A percentile compares a stretch with the other conserved stretches of the same genome.
Conservation (phyloP, 2,113 vertebrate species). For the Chelonoidis abingdonii region DNA sequence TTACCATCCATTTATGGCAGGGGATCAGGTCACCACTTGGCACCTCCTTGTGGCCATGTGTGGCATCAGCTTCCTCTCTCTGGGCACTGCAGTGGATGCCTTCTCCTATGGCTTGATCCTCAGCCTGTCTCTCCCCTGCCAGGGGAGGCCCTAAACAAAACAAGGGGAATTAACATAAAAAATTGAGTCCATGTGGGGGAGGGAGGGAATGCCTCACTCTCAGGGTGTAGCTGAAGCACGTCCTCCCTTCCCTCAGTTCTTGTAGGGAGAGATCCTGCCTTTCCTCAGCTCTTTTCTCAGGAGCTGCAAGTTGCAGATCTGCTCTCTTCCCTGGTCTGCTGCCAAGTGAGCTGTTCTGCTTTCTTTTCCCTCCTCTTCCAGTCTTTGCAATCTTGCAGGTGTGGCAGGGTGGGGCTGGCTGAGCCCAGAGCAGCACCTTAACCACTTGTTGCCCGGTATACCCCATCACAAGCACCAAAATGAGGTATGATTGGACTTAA, state of each 20-base stretch:
- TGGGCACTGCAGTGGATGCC: background rate
- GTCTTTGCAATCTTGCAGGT: background rate
- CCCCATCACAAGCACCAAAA: background rate
- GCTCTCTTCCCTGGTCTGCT: background rate
- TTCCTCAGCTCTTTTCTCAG: background rate
- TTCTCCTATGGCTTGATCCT: background rate
- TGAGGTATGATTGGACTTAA: background rate
- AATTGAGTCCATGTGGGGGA: background rate
- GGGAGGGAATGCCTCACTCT: background rate
- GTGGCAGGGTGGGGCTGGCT: background rate
- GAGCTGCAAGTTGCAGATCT: background rate
- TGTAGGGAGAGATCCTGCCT: background rate
- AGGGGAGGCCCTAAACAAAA: background rate
- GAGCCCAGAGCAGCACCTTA: background rate
- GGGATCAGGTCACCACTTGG: background rate
- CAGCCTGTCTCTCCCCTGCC: background rate
- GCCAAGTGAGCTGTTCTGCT: background rate
- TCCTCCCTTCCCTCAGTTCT: background rate
- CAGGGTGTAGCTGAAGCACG: background rate
- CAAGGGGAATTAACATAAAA: background rate
- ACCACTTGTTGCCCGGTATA: background rate
- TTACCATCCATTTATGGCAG: background rate
- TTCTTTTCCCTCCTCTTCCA: background rate
- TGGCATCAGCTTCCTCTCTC: background rate
- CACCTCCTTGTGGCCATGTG: background rate